Conservation (phyloP, 2,888 invertebrate genomes). For the Linyphia triangularis region DNA sequence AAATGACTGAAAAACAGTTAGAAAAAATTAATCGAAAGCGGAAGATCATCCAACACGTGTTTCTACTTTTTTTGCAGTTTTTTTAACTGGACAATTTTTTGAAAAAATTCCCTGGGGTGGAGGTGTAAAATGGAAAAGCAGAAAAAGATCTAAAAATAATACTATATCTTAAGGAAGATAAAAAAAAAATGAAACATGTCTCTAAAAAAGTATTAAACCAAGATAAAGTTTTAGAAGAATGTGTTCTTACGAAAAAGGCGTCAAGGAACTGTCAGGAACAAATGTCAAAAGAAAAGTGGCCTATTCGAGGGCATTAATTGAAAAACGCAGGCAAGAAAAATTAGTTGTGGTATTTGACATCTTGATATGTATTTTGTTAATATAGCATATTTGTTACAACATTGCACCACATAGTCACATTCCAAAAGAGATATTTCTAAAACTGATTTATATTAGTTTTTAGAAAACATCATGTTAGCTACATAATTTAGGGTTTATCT, state of each 20-base stretch:
- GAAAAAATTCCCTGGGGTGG: not conserved
- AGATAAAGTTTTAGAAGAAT: not conserved
- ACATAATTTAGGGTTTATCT: too few species aligned
- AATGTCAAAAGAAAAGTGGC: not conserved
- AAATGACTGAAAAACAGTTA: constrained; percentile 20
- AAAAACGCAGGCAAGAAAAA: not conserved
- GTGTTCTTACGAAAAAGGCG: not conserved
- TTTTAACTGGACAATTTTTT: constrained; percentile 20
- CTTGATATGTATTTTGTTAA: too few species aligned
- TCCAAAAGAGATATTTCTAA: too few species aligned
- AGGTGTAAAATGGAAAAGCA: constrained; percentile 4
- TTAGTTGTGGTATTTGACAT: not conserved
- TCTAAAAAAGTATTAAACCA: not conserved
- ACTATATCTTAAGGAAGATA: not conserved
- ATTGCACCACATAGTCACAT: too few species aligned
- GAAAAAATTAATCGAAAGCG: constrained; percentile 54
- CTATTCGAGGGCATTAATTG: not conserved
- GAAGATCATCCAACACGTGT: constrained; percentile 22
- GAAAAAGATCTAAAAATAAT: constrained; percentile 2
- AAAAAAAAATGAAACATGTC: not conserved
- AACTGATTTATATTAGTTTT: too few species aligned
- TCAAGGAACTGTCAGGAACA: constrained; percentile 6
- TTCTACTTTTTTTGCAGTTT: not conserved
- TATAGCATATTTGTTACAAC: too few species aligned
- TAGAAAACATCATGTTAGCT: too few species aligned